Evolutionary conservation across 2,797 vertebrate genomes (phyloP).

Genomic region (Sebastes itinus): DNA sequence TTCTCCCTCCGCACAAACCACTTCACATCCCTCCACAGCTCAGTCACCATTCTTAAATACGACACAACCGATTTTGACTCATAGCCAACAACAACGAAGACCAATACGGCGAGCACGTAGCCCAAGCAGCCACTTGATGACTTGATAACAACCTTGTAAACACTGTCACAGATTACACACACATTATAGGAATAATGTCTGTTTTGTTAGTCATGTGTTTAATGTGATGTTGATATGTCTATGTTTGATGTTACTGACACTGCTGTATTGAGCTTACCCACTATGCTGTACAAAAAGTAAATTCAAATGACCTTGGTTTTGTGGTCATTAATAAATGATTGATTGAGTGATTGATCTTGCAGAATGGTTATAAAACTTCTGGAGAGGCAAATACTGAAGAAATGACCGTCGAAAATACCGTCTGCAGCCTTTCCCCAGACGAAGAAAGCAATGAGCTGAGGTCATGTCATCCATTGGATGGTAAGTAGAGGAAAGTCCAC

Average conservation of each 20-base stretch:
- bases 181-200: neutral
- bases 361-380: conserved; percentile 26
- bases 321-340: neutral
- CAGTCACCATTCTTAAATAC: neutral
- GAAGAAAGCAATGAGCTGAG: conserved; percentile 15
- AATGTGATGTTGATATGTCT: neutral
- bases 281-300: neutral
- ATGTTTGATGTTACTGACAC: neutral
- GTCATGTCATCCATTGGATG: conserved; percentile 33
- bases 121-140: neutral
- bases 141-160: neutral
- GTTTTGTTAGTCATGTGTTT: neutral
- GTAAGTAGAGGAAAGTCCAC: conserved; percentile 17
- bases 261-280: neutral
- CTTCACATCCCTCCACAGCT: neutral
- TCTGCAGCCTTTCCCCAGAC: conserved; percentile 13
- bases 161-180: neutral
- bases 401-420: conserved; percentile 10
- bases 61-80: neutral
- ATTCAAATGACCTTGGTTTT: neutral
- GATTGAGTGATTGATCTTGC: neutral
- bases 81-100: neutral
- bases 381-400: conserved; percentile 42
- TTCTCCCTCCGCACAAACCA: neutral
- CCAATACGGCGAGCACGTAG: no score